Percentiles rank a stretch among this genome's conserved stretches.
These are phyloP conservation scores for Pelecanoides urinatrix DNA, from an alignment of 2,113 vertebrate genomes.

Conservation along the genomic window DNA sequence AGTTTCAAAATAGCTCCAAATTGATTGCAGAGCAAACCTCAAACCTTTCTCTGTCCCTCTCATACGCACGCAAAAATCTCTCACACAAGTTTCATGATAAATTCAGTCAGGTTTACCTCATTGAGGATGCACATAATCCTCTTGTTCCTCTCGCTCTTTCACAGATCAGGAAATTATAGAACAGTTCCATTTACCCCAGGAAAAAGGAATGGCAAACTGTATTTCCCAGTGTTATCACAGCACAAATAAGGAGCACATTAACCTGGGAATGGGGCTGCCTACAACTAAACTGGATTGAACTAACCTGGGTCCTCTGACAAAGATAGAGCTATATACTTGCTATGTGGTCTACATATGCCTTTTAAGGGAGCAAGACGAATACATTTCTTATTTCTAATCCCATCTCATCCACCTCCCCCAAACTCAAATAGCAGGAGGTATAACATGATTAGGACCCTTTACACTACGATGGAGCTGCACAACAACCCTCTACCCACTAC, in stretches of 20 bases:
- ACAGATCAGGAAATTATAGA: background rate
- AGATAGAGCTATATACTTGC: background rate
- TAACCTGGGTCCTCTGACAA: background rate
- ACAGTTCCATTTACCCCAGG: background rate
- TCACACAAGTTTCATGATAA: background rate
- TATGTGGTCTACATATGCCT: background rate
- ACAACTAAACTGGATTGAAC: background rate
- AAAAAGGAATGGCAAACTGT: background rate
- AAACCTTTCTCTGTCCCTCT: background rate
- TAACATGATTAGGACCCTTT: background rate
- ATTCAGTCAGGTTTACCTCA: background rate
- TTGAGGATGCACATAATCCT: background rate
- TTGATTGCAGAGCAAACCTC: background rate
- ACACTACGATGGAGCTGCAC: background rate
- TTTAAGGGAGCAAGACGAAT: background rate
- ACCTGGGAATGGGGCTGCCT: background rate
- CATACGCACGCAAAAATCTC: background rate
- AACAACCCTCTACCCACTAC: rapidly evolving
- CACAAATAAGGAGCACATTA: background rate
- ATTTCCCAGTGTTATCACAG: background rate
- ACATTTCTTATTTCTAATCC: background rate
- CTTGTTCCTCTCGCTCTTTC: background rate
- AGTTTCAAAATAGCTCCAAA: background rate
- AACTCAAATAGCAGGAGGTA: rapidly evolving
- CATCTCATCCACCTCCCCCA: background rate